A percentile compares a stretch with the other conserved stretches of the same genome.
These are phyloP conservation scores for Cottus gobio DNA, from an alignment of 2,113 vertebrate genomes.

Conservation along the genomic window DNA sequence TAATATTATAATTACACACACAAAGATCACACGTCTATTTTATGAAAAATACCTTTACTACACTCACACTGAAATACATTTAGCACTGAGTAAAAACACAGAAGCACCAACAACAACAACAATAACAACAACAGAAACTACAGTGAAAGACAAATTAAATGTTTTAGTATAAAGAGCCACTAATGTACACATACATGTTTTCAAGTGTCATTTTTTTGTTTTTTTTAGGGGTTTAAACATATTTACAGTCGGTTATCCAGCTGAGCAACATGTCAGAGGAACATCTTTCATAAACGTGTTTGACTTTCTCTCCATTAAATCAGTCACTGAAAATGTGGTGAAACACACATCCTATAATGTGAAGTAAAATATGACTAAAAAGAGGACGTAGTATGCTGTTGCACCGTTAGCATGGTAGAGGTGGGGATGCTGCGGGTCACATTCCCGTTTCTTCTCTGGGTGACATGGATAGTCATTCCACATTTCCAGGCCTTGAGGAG, in stretches of 20 bases:
- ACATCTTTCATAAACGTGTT: background rate
- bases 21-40: background rate
- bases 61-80: constrained; percentile 41
- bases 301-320: background rate
- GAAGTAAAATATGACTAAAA: background rate
- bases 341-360: background rate
- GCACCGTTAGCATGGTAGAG: too few species aligned
- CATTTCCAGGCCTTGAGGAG: background rate
- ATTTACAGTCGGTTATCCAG: constrained; percentile 36
- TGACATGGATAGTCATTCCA: background rate
- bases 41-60: constrained; percentile 61
- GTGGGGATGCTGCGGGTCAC: background rate
- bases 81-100: constrained; percentile 50
- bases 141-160: constrained; percentile 26
- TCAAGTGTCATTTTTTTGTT: background rate
- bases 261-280: background rate
- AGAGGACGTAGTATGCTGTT: background rate
- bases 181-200: constrained; percentile 32
- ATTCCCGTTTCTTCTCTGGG: background rate
- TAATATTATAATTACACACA: background rate
- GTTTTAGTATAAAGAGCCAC: constrained; percentile 50
- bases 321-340: background rate
- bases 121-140: constrained; percentile 22
- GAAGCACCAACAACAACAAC: background rate
- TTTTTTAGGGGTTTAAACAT: background rate